Evolutionary conservation across 2,113 vertebrate species (phyloP).

Genomic region (Xiphophorus hellerii): DNA sequence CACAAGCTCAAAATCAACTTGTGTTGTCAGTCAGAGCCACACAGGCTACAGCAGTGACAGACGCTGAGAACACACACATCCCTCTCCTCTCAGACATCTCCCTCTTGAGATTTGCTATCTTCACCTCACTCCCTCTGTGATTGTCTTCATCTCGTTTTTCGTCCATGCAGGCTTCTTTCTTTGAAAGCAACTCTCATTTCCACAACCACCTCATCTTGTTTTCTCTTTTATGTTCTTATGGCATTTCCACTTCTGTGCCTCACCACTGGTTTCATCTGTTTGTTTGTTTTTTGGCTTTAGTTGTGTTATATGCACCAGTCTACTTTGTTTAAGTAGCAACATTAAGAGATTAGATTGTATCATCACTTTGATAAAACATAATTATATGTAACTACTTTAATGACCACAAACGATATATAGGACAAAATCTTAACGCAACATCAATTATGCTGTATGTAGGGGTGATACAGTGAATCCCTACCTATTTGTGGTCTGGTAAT

Average conservation of each 20-base stretch:
- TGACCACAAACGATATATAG: not conserved
- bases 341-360: not conserved
- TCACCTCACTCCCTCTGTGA: not conserved
- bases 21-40: constrained; percentile 23
- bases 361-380: not conserved
- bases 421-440: not conserved
- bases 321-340: constrained; percentile 7
- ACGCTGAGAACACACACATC: constrained; percentile 7
- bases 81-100: constrained; percentile 27
- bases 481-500: too few species aligned
- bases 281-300: not conserved
- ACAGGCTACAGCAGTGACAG: constrained; percentile 16
- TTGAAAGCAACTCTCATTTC: constrained; percentile 27
- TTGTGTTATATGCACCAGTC: constrained; percentile 7
- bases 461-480: too few species aligned
- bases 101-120: constrained; percentile 33
- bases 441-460: not conserved
- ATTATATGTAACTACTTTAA: not conserved
- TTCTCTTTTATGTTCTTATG: constrained; percentile 18
- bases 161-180: constrained; percentile 14
- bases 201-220: constrained; percentile 38
- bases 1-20: constrained; percentile 22
- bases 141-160: constrained; percentile 14
- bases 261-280: constrained; percentile 7
- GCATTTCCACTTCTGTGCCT: constrained; percentile 25